Percentiles rank a stretch among this genome's conserved stretches.
Evolutionary conservation across 1,140 invertebrate species (phyloP).

Genomic region (Drosophila neocordata): DNA sequence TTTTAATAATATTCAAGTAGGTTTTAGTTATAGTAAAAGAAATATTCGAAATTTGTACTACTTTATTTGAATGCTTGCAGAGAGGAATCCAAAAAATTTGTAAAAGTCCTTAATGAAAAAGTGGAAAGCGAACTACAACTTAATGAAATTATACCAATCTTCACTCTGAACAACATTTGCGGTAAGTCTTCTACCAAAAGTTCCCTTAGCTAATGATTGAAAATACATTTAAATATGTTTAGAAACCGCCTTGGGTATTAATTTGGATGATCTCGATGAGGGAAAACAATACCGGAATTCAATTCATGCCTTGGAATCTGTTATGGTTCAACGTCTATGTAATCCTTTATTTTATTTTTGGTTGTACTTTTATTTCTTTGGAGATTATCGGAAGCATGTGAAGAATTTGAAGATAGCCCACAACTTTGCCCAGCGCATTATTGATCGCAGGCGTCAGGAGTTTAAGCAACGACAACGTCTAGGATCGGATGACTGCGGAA

Average conservation of each 20-base stretch:
- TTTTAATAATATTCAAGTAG: slow-evolving; percentile 87
- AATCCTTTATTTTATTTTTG: slow-evolving; percentile 61
- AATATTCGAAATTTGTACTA: neutral
- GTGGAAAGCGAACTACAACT: slow-evolving; percentile 52
- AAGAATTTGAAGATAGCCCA: slow-evolving; percentile 59
- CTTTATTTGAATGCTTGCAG: slow-evolving; percentile 24
- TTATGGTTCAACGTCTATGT: slow-evolving; percentile 50
- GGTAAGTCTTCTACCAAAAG: slow-evolving; percentile 82
- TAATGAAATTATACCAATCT: slow-evolving; percentile 87
- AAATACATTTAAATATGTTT: no score
- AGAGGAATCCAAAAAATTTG: slow-evolving; percentile 60
- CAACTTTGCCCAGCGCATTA: slow-evolving; percentile 70
- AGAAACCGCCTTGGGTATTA: slow-evolving; percentile 92
- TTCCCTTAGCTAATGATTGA: neutral
- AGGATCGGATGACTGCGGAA: slow-evolving; percentile 38
- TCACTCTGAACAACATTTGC: slow-evolving; percentile 90
- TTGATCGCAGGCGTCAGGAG: slow-evolving; percentile 51
- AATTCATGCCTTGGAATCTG: slow-evolving; percentile 60
- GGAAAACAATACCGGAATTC: slow-evolving; percentile 59
- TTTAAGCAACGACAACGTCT: slow-evolving; percentile 19
- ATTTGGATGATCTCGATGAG: slow-evolving; percentile 69
- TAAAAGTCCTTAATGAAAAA: slow-evolving; percentile 45
- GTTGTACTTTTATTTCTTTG: slow-evolving; percentile 56
- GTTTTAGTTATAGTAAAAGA: neutral
- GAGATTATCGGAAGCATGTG: slow-evolving; percentile 46